Conservation (phyloP, 1,140 invertebrate species). For the Diachasma alloeum region DNA sequence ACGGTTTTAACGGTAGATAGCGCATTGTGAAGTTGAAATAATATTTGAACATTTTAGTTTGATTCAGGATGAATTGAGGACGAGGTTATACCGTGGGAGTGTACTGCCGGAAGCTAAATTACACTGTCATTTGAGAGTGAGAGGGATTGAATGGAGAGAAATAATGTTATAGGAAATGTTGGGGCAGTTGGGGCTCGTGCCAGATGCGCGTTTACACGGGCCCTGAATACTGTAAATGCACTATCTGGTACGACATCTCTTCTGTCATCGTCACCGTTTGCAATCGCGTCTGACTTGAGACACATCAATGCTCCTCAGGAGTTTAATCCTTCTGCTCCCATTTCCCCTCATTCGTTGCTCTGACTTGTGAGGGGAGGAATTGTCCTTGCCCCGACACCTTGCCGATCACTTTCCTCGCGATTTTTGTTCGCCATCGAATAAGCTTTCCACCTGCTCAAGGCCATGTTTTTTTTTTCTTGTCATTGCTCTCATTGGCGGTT, state of each 20-base stretch:
- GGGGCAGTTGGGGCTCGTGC: constrained; percentile 82
- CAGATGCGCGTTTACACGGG: constrained; percentile 96
- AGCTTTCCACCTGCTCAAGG: not conserved
- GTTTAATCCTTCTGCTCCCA: constrained; percentile 13
- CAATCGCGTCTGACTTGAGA: constrained; percentile 23
- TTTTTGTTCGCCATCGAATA: not conserved
- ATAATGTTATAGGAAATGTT: not conserved
- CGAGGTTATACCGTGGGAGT: constrained; percentile 30
- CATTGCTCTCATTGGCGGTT: not conserved
- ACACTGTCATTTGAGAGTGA: constrained; percentile 9
- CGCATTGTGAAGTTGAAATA: not conserved
- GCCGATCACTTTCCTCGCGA: not conserved
- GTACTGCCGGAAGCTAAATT: constrained; percentile 26
- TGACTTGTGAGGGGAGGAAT: not conserved
- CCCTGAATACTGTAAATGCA: constrained; percentile 96
- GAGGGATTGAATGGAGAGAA: not conserved
- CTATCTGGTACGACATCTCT: constrained; percentile 98
- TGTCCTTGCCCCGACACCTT: constrained; percentile 21
- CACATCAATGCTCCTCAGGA: constrained; percentile 6
- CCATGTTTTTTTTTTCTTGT: not conserved
- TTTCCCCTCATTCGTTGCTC: not conserved
- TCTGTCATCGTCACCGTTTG: constrained; percentile 61
- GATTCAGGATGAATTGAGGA: constrained; percentile 22
- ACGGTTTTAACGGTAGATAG: not conserved
- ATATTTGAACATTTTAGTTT: constrained; percentile 9